phyloP scores from a whole-genome alignment of 2,888 invertebrate genomes.

The Sussaba pulchella region DNA sequence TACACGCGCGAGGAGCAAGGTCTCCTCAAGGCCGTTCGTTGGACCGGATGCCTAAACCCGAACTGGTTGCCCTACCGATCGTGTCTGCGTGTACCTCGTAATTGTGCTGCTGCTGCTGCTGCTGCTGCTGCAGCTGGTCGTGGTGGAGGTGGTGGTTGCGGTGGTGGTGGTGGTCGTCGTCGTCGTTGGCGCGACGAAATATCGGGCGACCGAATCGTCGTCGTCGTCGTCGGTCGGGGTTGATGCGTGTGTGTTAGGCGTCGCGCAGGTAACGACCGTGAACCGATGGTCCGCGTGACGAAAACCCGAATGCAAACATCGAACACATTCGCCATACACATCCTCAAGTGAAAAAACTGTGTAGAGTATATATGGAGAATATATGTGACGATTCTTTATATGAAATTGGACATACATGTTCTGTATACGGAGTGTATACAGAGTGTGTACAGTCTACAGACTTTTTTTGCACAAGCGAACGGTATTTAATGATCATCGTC shows the following conservation, averaged over 20 bases:
- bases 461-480: too few relatives aligned
- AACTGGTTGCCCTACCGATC: slow-evolving; percentile 13
- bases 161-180: too few relatives aligned
- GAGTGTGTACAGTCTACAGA: too few relatives aligned
- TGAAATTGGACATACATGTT: too few relatives aligned
- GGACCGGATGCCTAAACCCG: not conserved
- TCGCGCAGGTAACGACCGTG: slow-evolving; percentile 1
- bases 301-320: slow-evolving; percentile 60
- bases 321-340: slow-evolving; percentile 34
- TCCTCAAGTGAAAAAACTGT: too few relatives aligned
- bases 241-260: not conserved
- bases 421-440: too few relatives aligned
- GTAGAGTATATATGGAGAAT: too few relatives aligned
- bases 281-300: not conserved
- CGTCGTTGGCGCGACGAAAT: too few relatives aligned
- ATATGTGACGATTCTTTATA: too few relatives aligned
- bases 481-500: too few relatives aligned
- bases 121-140: too few relatives aligned
- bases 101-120: not conserved
- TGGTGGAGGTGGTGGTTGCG: too few relatives aligned
- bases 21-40: slow-evolving; percentile 21
- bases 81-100: not conserved
- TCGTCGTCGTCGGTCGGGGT: not conserved
- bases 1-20: slow-evolving; percentile 1
- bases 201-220: slow-evolving; percentile 4